phyloP scores from a whole-genome alignment of 2,113 vertebrate genomes.

The Mirounga angustirostris region DNA sequence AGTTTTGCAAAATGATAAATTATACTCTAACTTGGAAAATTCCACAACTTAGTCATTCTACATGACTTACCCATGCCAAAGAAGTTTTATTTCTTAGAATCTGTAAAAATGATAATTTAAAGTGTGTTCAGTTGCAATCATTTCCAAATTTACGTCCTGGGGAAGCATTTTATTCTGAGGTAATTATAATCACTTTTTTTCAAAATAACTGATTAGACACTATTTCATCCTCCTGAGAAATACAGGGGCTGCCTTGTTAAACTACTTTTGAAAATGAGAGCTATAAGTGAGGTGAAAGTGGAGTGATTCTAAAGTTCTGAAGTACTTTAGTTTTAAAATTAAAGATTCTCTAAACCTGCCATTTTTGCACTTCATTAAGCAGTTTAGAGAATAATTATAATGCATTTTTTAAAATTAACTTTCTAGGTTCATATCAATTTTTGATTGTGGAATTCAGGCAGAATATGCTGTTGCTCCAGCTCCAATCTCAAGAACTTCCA shows the following conservation, averaged over 20 bases:
- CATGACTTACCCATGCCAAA: background rate
- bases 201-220: background rate
- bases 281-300: background rate
- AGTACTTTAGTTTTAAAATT: background rate
- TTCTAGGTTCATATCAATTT: background rate
- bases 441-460: background rate
- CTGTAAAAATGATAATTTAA: background rate
- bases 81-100: background rate
- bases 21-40: background rate
- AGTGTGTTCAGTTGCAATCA: background rate
- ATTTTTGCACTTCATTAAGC: background rate
- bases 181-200: background rate
- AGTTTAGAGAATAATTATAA: background rate
- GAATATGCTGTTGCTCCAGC: background rate
- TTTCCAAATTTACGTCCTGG: background rate
- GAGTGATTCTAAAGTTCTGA: conserved; percentile 9
- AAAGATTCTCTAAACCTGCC: background rate
- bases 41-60: background rate
- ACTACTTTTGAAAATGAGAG: background rate
- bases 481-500: background rate
- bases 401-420: background rate
- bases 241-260: background rate
- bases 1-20: background rate
- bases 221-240: conserved; percentile 25
- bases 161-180: background rate